Evolutionary conservation across 1,140 invertebrate species (phyloP), one percentile per base, ranked within the genome.

Genomic region (Dendroctonus valens): DNA sequence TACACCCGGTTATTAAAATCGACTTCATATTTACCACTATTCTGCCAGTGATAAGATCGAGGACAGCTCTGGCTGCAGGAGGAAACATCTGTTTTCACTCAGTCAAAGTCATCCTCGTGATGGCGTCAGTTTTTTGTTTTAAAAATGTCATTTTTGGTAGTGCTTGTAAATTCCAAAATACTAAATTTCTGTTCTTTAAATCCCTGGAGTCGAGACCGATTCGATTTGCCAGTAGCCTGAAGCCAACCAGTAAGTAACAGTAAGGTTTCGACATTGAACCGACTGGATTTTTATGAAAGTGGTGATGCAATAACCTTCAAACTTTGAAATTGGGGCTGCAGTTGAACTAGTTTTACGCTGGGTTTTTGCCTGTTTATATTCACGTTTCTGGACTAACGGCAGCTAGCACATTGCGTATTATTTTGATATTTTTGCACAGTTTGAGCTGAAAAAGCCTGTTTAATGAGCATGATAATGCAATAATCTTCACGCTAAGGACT

Each of bases 1-100:
- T 96, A 55, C 89, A 89, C 15, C 94, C 94, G 7, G 93, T 96
- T 64, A 96, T 87, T 66, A 96, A 79, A 69, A 94, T 86, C 41
- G 89, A 89, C 69, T 85, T 89, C 89, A 92, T 91, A 69, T 39
- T 61, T 50, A 53, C 7, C 14, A 12, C 42, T 26, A 55, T 9
- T 40, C 26, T 15, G 3, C 26, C 41, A 26, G 5, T 52, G 37
- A 52, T 9, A 51, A 51, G 12, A 52, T 52, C 49, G 55, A 60
- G 57, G 53, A 15, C 41, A 42, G 42, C 58, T 14, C 41, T 40
- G 54, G 52, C 3, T 46, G 7, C 37, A n/a, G 5, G 38, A 40
- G 7, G 8, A 41, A 52, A 51, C 42, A 41, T 38, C 12, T 26
- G 14, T 52, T 48, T 39, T 42, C 6, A 11, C 15, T 11, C 52